These are phyloP conservation scores for Callocephalon fimbriatum DNA, from an alignment of 2,113 vertebrate species.

Conservation along the genomic window DNA sequence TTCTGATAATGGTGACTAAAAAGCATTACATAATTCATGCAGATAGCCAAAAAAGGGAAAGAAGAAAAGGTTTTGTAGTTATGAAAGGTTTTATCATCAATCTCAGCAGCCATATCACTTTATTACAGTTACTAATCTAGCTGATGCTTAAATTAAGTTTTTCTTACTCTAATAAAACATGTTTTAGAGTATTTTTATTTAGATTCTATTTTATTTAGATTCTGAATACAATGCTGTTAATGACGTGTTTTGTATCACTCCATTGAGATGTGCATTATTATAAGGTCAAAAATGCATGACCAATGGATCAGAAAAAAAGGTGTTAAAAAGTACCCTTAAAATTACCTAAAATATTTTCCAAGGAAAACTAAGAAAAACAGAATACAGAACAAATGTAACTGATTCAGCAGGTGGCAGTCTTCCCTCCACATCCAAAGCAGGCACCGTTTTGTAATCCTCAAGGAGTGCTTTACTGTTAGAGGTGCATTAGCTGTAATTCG, in stretches of 20 bases:
- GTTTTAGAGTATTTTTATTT: neutral
- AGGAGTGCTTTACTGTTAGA: neutral
- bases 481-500: neutral
- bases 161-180: neutral
- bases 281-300: neutral
- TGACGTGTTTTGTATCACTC: fast-evolving
- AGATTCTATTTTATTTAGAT: neutral
- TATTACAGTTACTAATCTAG: neutral
- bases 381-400: neutral
- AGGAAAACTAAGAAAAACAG: neutral
- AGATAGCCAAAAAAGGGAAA: neutral
- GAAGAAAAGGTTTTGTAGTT: neutral
- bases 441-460: neutral
- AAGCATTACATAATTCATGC: neutral
- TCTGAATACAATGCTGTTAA: neutral
- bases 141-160: neutral
- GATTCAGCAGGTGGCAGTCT: conserved; percentile 66
- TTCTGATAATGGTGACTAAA: neutral
- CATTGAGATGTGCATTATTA: neutral
- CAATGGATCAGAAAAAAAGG: neutral
- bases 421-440: neutral
- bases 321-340: neutral
- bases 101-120: neutral
- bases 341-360: neutral
- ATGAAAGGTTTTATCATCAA: neutral